Base-by-base conservation (phyloP, 2,888 invertebrate species). In the Spilarctia lutea region DNA sequence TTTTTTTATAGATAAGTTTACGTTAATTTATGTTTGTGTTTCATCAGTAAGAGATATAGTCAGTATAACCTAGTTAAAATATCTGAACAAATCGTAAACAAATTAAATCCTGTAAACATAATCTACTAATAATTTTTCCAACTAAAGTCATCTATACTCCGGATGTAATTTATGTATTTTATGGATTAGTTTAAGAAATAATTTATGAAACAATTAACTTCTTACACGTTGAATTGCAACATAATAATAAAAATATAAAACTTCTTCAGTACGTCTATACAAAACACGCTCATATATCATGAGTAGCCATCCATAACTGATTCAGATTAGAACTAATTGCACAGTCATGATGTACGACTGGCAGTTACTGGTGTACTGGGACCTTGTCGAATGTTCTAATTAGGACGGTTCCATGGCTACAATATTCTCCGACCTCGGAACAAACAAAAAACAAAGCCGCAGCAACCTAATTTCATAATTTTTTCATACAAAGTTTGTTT, bases 311-410 rank as follows among this genome's bases (percentile, higher is more conserved):
- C 81, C 85, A 84, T 88, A 86, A 84, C 86, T 82, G 84, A 85
- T 85, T 83, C 79, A 85, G 88, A 86, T 86, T 86, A 86, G 83
- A 83, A 79, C 81, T 88, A 88, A 88, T 88, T 88, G 83, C 86
- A 79, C 73, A 75, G 76, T 74, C 73, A 82, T 87, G 86, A 88
- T 84, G 77, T 87, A 87, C 76, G 77, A 68, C 81, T 70, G 70
- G 27, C 77, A 80, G 83, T 84, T 84, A 86, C 79, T 78, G 75
- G 76, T 77, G 77, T 80, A 75, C 71, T 65, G 73, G 65, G 73
- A 76, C 68, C 68, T 70, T 74, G 78, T 76, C 66, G 73, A 75
- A 75, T 81, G 78, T 80, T 78, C 76, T 75, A 85, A 83, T 80
- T 81, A 78, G 70, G 70, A 72, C 73, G 52, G 42, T 72, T 75